These are phyloP conservation scores for Trachelus stipa DNA, from an alignment of 2,888 invertebrate species.

Conservation along the genomic window DNA sequence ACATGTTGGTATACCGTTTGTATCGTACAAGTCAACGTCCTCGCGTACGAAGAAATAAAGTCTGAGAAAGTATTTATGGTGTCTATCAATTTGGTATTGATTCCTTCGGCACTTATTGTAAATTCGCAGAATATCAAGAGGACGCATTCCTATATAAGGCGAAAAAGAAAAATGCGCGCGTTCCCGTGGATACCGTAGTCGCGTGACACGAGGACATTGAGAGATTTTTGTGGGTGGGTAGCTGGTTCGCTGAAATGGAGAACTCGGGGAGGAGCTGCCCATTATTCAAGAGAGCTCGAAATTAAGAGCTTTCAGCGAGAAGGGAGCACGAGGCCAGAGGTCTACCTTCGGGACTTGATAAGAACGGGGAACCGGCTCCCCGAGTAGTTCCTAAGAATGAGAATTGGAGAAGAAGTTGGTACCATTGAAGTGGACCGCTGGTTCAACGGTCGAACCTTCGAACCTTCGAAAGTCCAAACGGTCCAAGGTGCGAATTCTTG, in stretches of 20 bases:
- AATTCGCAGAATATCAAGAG: too few relatives aligned
- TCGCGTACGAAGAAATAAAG: too few relatives aligned
- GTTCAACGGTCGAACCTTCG: slow-evolving; percentile 20
- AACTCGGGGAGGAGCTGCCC: neutral
- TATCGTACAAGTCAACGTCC: too few relatives aligned
- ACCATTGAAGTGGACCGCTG: slow-evolving; percentile 17
- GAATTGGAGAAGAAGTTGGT: slow-evolving; percentile 12
- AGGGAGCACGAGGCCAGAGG: neutral
- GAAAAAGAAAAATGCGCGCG: slow-evolving; percentile 24
- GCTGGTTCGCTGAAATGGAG: neutral
- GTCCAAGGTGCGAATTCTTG: slow-evolving; percentile 58
- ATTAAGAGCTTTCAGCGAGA: slow-evolving; percentile 8
- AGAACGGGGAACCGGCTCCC: slow-evolving; percentile 18
- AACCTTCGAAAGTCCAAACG: slow-evolving; percentile 8
- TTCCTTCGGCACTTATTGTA: too few relatives aligned
- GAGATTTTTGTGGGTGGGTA: too few relatives aligned
- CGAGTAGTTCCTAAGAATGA: slow-evolving; percentile 16
- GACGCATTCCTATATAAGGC: neutral
- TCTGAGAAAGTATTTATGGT: too few relatives aligned
- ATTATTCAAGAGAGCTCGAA: slow-evolving; percentile 22
- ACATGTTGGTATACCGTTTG: too few relatives aligned
- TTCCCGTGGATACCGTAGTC: slow-evolving; percentile 26
- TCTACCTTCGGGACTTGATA: slow-evolving; percentile 32
- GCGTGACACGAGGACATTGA: slow-evolving; percentile 40
- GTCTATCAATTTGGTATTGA: too few relatives aligned